Conservation (phyloP, 2,888 invertebrate species). For the Meteorus colon region DNA sequence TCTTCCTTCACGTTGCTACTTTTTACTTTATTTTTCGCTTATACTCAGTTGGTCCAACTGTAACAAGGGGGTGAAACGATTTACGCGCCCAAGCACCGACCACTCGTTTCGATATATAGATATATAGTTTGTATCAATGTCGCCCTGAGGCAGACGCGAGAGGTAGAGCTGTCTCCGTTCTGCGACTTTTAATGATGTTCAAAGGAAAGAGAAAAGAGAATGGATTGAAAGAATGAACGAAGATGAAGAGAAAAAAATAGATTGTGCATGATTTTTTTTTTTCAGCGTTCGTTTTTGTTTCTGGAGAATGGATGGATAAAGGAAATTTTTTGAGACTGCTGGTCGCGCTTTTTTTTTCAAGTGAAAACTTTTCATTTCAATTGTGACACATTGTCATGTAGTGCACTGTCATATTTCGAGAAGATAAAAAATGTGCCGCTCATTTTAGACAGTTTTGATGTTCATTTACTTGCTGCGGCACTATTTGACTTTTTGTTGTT, state of each 20-base stretch:
- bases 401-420: no score
- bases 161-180: slow-evolving; percentile 37
- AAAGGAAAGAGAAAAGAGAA: slow-evolving; percentile 25
- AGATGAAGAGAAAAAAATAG: not conserved
- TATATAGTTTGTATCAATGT: slow-evolving; percentile 13
- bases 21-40: slow-evolving; percentile 27
- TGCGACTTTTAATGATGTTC: slow-evolving; percentile 47
- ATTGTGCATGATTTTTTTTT: slow-evolving; percentile 15
- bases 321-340: not conserved
- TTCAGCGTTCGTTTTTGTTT: not conserved
- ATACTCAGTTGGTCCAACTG: slow-evolving; percentile 26
- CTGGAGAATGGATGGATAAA: slow-evolving; percentile 4
- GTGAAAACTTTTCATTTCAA: not conserved
- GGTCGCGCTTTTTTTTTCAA: not conserved
- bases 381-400: not conserved
- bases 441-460: not conserved
- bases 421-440: no score
- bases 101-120: slow-evolving; percentile 38
- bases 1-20: not conserved
- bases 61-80: slow-evolving; percentile 46
- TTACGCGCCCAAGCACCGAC: slow-evolving; percentile 36
- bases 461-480: not conserved
- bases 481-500: not conserved
- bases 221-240: slow-evolving; percentile 18
- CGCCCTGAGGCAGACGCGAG: slow-evolving; percentile 30